Evolutionary conservation across 1,140 invertebrate species (phyloP), one percentile per base, ranked within the genome.

Genomic region (Armadillidium nasatum): DNA sequence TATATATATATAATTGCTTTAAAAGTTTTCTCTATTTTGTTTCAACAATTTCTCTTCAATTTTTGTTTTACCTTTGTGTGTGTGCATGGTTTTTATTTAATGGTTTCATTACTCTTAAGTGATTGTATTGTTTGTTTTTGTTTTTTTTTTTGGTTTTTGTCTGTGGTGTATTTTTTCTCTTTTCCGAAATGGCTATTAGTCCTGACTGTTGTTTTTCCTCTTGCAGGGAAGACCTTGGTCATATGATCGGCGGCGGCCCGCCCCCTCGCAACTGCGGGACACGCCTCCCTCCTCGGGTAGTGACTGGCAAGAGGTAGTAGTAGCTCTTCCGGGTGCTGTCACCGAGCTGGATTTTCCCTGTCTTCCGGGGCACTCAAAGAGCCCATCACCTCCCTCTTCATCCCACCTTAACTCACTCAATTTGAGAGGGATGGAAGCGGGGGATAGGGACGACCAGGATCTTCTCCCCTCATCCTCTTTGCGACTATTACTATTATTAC

Each of bases 211-310:
- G 33, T 33, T 33, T 33, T 60, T 60, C 50, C 50, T 60, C 50
- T 60, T 60, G 50, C 50, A 60, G 50, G 50, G 50, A 60, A 60
- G 50, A 60, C 50, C 50, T 60, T 60, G 50, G 50, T 60, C 50
- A 60, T 60, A 60, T 60, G 50, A 60, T 60, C 50, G 50, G 50
- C 50, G 50, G 11, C 50, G 50, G 50, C 50, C 11, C 50, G 11
- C 50, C 50, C 50, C 50, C 19, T 60, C 50, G 50, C 33, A 33
- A 33, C 33, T 33, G 33, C 33, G 33, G 33, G 33, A 60, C 2
- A 19, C 11, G 50, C 11, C 50, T 60, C 50, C 50, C 50, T 60
- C 50, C 50, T 60, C 50, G 19, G 50, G 50, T 60, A 60, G 50
- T 60, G 50, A 19, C 19, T 60, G 50, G 50, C 50, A 60, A n/a